phyloP scores from a whole-genome alignment of 35 echinoderm and acorn worm genomes.

The Lytechinus pictus region DNA sequence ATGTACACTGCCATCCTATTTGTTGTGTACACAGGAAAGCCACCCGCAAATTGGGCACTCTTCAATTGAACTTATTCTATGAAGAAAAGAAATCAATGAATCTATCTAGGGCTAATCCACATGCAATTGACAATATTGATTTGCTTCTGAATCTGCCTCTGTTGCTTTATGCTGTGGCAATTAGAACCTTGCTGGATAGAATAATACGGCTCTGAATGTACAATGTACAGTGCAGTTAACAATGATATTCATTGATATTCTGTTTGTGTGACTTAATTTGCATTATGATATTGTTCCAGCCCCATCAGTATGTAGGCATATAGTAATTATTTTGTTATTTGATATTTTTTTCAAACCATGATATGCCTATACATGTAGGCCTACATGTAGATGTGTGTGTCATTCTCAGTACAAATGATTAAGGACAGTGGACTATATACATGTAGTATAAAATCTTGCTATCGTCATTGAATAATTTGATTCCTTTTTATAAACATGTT shows the following conservation, averaged over 20 bases:
- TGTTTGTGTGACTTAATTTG: not conserved
- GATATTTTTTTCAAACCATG: too few relatives aligned
- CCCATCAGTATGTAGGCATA: too few relatives aligned
- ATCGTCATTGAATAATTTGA: too few relatives aligned
- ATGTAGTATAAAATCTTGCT: too few relatives aligned
- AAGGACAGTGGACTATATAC: too few relatives aligned
- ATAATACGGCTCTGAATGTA: not conserved
- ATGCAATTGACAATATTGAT: constrained; percentile 13
- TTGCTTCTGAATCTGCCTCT: not conserved
- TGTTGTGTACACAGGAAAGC: constrained; percentile 9
- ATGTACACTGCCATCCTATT: not conserved
- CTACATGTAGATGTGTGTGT: too few relatives aligned
- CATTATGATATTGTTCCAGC: too few relatives aligned
- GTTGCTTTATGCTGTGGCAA: not conserved
- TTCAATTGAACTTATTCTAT: not conserved
- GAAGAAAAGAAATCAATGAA: not conserved
- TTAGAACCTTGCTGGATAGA: not conserved
- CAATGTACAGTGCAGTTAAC: not conserved
- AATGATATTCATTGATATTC: not conserved
- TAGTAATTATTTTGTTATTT: too few relatives aligned
- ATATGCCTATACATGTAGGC: too few relatives aligned
- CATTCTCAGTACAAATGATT: too few relatives aligned
- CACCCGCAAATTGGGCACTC: not conserved
- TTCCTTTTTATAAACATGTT: too few relatives aligned
- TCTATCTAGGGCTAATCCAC: not conserved